Base-by-base conservation (phyloP, 1,140 invertebrate genomes). In the Phocides pigmalion region DNA sequence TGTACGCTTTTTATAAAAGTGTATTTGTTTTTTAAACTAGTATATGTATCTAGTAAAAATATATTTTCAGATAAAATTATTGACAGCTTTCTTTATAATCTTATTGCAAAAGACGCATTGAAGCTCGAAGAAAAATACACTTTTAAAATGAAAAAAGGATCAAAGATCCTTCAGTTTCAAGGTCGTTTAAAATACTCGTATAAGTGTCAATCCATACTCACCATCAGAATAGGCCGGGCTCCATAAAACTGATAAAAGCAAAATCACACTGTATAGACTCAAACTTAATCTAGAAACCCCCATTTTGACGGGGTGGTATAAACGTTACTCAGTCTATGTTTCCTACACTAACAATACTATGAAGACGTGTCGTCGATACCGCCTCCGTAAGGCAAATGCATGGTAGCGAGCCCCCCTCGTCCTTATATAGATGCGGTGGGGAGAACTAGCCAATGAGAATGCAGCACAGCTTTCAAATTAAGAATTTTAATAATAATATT, bases 231-330 rank as follows among this genome's bases (percentile, higher is more conserved):
- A 75, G 9, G 77, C 79, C n/a, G 87, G 82, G 49, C 77, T 86
- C 84, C 87, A 87, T 69, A 89, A 80, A 82, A 89, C 81, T 62
- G 80, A 74, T 64, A 87, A 49, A 58, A 82, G 63, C 54, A 87
- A 54, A 53, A 86, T 50, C 66, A 81, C 87, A 89, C 86, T 80
- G 70, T 79, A 75, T 68, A 66, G 58, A 64, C 65, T 76, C 51
- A 81, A 79, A 76, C 84, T 83, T 76, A 85, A 70, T 64, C 75
- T 87, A 84, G 51, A 62, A 51, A 66, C 74, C 84, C 84, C 87
- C 87, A 89, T 89, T 25, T 66, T 87, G 44, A 37, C 50, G 81
- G 86, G 86, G 79, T 68, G 64, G 69, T 68, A 67, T 59, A 61
- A 62, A 66, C 49, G 53, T 66, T 42, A 70, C 72, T 88, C 86